Evolutionary conservation across 2,888 invertebrate species (phyloP).

Genomic region (Rhingia rostrata): DNA sequence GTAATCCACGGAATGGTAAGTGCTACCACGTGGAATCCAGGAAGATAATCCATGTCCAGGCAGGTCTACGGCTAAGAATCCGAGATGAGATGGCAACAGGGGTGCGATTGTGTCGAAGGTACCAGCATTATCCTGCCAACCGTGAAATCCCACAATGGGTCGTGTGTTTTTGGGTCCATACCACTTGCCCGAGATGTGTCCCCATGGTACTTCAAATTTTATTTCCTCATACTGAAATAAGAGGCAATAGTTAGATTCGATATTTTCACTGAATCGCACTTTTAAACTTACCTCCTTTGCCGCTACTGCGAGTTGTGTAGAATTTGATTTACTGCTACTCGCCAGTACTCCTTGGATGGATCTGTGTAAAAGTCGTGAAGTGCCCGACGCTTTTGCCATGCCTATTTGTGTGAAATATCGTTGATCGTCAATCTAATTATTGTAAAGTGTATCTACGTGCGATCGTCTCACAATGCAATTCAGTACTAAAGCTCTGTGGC

Average conservation of each 20-base stretch:
- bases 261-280: background rate
- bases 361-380: background rate
- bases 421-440: too few species aligned
- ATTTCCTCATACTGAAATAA: slow-evolving; percentile 85
- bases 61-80: slow-evolving; percentile 87
- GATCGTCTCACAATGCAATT: too few species aligned
- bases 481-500: too few species aligned
- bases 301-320: background rate
- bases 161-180: slow-evolving; percentile 87
- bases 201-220: slow-evolving; percentile 87
- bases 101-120: slow-evolving; percentile 88
- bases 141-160: slow-evolving; percentile 89
- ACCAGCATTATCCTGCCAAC: slow-evolving; percentile 91
- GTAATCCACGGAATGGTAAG: slow-evolving; percentile 83
- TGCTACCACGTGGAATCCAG: slow-evolving; percentile 86
- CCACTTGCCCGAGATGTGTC: slow-evolving; percentile 87
- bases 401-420: background rate
- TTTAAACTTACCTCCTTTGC: background rate
- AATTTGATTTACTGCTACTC: background rate
- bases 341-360: background rate
- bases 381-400: background rate
- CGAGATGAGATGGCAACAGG: slow-evolving; percentile 83
- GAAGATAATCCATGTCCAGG: slow-evolving; percentile 90
- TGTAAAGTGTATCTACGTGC: too few species aligned
- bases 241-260: background rate